phyloP scores from a whole-genome alignment of 2,888 invertebrate genomes.

The Acrobasis consociella region DNA sequence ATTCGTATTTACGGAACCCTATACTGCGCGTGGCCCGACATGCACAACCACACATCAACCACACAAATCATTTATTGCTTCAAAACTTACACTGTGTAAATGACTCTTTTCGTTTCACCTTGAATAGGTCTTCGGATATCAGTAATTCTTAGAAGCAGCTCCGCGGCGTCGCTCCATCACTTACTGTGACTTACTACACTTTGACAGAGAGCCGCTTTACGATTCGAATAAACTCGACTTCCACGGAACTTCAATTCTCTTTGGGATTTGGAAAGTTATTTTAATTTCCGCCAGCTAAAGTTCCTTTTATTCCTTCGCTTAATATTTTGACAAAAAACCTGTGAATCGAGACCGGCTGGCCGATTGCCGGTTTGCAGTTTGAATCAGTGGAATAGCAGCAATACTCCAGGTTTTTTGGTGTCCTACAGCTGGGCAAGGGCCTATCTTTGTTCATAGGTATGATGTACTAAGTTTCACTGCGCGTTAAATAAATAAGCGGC shows the following conservation, averaged over 20 bases:
- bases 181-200: neutral
- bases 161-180: neutral
- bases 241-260: neutral
- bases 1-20: too few species aligned
- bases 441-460: too few species aligned
- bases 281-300: neutral
- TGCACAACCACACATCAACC: too few species aligned
- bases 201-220: neutral
- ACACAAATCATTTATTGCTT: too few species aligned
- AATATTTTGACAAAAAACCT: neutral
- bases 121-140: neutral
- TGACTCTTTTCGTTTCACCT: too few species aligned
- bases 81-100: too few species aligned
- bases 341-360: neutral
- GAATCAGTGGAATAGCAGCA: too few species aligned
- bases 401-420: too few species aligned
- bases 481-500: too few species aligned
- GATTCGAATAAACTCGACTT: neutral
- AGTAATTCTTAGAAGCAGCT: neutral
- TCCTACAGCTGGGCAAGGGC: too few species aligned
- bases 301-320: neutral
- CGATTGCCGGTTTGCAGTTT: neutral
- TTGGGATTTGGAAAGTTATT: conserved; percentile 2
- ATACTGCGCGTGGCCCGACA: too few species aligned
- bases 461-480: too few species aligned